Evolutionary conservation across 2,888 invertebrate genomes (phyloP).

Genomic region (Serrognathus titanus): DNA sequence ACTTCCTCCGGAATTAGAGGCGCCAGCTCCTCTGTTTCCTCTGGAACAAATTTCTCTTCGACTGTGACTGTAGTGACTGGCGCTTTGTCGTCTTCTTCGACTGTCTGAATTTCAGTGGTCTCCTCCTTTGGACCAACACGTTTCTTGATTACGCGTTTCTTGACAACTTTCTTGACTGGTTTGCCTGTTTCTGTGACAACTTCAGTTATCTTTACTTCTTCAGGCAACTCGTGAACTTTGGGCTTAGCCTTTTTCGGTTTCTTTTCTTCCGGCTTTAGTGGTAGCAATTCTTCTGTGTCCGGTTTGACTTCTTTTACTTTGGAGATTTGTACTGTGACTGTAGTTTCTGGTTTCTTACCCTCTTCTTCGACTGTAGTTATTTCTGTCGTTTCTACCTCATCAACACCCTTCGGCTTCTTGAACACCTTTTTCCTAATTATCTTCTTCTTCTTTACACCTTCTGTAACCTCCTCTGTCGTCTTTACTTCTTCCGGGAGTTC

Average conservation of each 20-base stretch:
- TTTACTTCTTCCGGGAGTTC: conserved; percentile 33
- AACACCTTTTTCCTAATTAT: conserved; percentile 45
- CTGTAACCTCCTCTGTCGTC: conserved; percentile 24
- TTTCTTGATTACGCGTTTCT: conserved; percentile 37
- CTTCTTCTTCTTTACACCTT: conserved; percentile 20
- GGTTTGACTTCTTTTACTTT: conserved; percentile 18
- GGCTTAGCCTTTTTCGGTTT: conserved; percentile 11
- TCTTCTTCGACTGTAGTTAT: conserved; percentile 36
- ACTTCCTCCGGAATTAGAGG: conserved; percentile 26
- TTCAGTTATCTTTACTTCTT: conserved; percentile 33
- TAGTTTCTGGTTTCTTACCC: conserved; percentile 36
- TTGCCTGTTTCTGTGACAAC: conserved; percentile 29
- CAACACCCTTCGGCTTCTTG: conserved; percentile 40
- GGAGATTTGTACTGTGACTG: conserved; percentile 27
- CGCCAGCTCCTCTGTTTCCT: conserved; percentile 25
- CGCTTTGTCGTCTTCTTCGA: conserved; percentile 48
- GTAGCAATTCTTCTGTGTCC: background rate
- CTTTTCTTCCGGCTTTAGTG: conserved; percentile 21
- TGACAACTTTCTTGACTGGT: conserved; percentile 31
- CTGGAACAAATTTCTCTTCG: conserved; percentile 30
- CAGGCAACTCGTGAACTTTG: conserved; percentile 29
- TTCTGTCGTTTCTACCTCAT: conserved; percentile 22
- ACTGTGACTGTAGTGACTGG: conserved; percentile 45
- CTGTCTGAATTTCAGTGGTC: conserved; percentile 48
- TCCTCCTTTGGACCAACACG: conserved; percentile 38